Conservation (phyloP, 2,113 vertebrate genomes). For the Corythoichthys intestinalis region DNA sequence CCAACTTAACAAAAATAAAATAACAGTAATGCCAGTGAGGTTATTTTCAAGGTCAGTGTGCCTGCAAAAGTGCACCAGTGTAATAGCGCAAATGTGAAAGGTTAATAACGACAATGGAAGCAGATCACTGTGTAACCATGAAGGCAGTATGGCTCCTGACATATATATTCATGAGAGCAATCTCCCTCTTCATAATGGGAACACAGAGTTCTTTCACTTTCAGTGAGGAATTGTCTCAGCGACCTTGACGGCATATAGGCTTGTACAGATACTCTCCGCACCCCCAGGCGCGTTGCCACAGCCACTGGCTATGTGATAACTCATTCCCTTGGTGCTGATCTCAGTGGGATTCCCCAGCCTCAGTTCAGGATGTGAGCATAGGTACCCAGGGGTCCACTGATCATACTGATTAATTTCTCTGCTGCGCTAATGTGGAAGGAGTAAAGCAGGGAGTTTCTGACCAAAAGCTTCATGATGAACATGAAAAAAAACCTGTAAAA, state of each 20-base stretch:
- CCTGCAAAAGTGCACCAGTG: constrained; percentile 1
- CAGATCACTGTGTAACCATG: background rate
- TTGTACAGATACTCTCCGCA: constrained; percentile 27
- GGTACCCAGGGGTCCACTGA: constrained; percentile 19
- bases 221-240: constrained; percentile 21
- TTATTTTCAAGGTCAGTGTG: constrained; percentile 31
- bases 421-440: constrained; percentile 30
- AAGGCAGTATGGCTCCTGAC: constrained; percentile 10
- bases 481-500: constrained; percentile 12
- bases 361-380: constrained; percentile 25
- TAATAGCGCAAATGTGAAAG: constrained; percentile 2
- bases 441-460: constrained; percentile 11
- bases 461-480: constrained; percentile 16
- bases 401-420: constrained; percentile 26
- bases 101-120: constrained; percentile 10
- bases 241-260: constrained; percentile 38
- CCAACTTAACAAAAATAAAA: background rate
- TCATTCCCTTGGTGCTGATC: constrained; percentile 37
- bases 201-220: constrained; percentile 23
- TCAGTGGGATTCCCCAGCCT: constrained; percentile 33
- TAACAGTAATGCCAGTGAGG: constrained; percentile 18
- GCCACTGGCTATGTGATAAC: constrained; percentile 27
- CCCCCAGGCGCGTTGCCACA: background rate
- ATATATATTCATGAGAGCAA: constrained; percentile 33
- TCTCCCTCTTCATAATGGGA: constrained; percentile 14